These are phyloP conservation scores for Salticus scenicus DNA, from an alignment of 2,888 invertebrate species.

Conservation along the genomic window DNA sequence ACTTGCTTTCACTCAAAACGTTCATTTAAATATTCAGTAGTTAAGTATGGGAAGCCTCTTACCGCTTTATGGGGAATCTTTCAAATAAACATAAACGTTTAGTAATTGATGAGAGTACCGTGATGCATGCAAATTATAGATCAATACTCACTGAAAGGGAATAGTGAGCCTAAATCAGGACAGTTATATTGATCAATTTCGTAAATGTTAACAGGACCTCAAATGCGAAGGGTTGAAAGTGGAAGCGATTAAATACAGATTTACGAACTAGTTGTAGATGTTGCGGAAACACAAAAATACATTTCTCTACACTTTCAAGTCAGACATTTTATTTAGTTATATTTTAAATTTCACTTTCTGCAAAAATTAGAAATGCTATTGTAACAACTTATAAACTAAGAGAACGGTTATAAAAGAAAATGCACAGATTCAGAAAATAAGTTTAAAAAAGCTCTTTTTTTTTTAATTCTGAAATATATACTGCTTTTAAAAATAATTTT, in stretches of 20 bases:
- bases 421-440: no score
- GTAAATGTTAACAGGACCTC: not conserved
- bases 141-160: not conserved
- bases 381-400: no score
- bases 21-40: not conserved
- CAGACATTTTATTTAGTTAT: no score
- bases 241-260: not conserved
- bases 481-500: no score
- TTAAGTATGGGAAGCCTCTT: not conserved
- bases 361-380: no score
- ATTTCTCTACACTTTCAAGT: no score
- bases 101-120: not conserved
- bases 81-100: slow-evolving; percentile 3
- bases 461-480: no score
- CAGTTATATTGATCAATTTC: not conserved
- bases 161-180: not conserved
- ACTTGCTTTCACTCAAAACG: not conserved
- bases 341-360: no score
- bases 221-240: not conserved
- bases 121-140: not conserved
- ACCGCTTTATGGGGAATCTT: not conserved
- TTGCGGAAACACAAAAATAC: no score
- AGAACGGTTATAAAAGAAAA: no score
- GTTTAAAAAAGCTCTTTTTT: no score
- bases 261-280: not conserved